Conservation (phyloP, 2,113 vertebrate species). For the Gopherus flavomarginatus region DNA sequence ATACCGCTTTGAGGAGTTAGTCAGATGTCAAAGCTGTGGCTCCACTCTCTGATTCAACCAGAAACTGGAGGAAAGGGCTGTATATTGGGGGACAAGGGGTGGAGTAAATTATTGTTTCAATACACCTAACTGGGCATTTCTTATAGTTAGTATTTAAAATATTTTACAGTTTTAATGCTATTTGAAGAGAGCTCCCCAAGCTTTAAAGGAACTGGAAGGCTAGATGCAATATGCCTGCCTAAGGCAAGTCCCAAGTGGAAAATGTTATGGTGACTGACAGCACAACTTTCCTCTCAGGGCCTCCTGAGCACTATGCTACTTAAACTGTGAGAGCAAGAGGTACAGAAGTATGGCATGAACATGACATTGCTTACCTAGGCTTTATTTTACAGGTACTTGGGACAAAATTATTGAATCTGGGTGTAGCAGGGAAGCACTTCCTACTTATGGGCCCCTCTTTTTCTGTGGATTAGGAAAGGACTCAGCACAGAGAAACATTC, state of each 20-base stretch:
- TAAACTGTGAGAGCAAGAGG: background rate
- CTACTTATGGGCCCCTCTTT: background rate
- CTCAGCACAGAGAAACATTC: background rate
- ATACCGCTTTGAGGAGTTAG: fast-evolving
- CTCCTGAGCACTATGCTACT: background rate
- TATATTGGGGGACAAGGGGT: background rate
- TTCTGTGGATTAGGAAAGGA: background rate
- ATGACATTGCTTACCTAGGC: background rate
- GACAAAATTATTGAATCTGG: background rate
- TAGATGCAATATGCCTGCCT: background rate
- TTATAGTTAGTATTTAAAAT: background rate
- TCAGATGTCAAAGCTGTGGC: background rate
- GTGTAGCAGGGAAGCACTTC: fast-evolving
- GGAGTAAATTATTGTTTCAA: background rate
- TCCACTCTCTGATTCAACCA: fast-evolving
- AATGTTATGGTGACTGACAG: background rate
- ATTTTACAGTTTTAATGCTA: background rate
- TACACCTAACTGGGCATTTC: background rate
- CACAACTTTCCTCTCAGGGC: background rate
- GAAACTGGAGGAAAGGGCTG: fast-evolving
- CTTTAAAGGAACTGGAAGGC: background rate
- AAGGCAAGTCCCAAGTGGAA: background rate
- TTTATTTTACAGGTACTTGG: background rate
- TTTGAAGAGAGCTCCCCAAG: background rate
- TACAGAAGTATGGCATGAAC: background rate